Evolutionary conservation across 2,888 invertebrate genomes (phyloP).

Genomic region (Julus scandinavius): DNA sequence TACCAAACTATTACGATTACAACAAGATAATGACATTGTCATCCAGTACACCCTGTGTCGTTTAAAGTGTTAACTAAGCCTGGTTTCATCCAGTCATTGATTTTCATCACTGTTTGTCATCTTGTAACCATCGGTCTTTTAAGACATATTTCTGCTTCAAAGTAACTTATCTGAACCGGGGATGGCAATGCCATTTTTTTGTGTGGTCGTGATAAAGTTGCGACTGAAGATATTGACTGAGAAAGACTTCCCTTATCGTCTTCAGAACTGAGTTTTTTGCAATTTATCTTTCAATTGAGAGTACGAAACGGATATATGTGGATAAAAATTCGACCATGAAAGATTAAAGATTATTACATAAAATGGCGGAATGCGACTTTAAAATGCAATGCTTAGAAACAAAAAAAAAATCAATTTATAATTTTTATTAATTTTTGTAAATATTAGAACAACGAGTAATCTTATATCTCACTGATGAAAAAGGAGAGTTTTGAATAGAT

Average conservation of each 20-base stretch:
- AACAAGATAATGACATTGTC: no score
- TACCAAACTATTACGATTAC: no score
- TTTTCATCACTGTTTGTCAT: not conserved
- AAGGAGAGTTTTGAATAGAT: no score
- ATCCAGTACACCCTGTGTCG: no score
- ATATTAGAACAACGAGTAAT: no score
- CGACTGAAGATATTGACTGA: not conserved
- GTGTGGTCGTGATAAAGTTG: not conserved
- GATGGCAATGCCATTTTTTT: not conserved
- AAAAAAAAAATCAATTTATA: no score
- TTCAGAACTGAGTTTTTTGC: not conserved
- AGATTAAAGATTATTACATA: not conserved
- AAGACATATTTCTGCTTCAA: not conserved
- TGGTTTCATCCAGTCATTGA: not conserved
- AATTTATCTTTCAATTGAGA: not conserved
- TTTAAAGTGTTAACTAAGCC: no score
- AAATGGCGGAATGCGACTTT: no score
- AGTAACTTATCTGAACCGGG: not conserved
- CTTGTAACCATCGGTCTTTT: slow-evolving; percentile 17
- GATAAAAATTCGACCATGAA: not conserved
- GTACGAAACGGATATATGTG: not conserved
- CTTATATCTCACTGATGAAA: no score
- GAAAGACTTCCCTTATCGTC: not conserved
- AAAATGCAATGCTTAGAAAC: no score
- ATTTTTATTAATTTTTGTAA: no score